phyloP scores from a whole-genome alignment of 2,888 invertebrate genomes.

The Cheilosia grossa region DNA sequence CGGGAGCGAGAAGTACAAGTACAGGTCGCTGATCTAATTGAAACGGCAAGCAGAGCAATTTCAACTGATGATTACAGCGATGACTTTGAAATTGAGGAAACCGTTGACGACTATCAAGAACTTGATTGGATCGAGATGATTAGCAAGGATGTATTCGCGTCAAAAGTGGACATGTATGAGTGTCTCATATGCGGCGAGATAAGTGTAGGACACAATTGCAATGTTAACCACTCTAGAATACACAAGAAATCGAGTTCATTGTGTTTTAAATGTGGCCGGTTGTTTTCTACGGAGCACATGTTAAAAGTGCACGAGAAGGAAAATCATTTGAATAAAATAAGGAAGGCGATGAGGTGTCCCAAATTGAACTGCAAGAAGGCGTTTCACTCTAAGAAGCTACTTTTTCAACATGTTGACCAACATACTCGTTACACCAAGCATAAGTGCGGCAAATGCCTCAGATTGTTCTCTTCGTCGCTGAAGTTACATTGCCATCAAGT shows the following conservation, averaged over 20 bases:
- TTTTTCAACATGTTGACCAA: slow-evolving; percentile 42
- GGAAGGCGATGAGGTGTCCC: slow-evolving; percentile 38
- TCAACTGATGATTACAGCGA: slow-evolving; percentile 22
- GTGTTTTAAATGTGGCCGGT: slow-evolving; percentile 49
- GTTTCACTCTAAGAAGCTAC: slow-evolving; percentile 35
- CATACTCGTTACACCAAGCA: neutral
- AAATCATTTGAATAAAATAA: neutral
- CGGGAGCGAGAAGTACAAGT: slow-evolving; percentile 53
- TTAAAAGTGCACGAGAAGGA: slow-evolving; percentile 37
- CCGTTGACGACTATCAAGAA: neutral
- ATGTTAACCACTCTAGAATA: slow-evolving; percentile 24
- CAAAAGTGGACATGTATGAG: slow-evolving; percentile 43
- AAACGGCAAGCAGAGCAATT: slow-evolving; percentile 8
- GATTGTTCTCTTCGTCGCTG: slow-evolving; percentile 26
- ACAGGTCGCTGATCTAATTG: neutral
- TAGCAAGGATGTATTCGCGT: slow-evolving; percentile 12
- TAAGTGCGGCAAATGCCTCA: slow-evolving; percentile 24
- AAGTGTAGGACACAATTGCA: slow-evolving; percentile 12
- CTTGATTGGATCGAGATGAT: slow-evolving; percentile 2
- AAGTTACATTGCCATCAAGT: slow-evolving; percentile 37
- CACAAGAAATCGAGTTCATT: slow-evolving; percentile 29
- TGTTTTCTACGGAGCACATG: slow-evolving; percentile 9
- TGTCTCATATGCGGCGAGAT: slow-evolving; percentile 63
- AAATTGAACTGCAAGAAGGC: slow-evolving; percentile 51
- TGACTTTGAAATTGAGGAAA: slow-evolving; percentile 17